Base-by-base conservation (phyloP, 2,113 vertebrate genomes). In the Pycnonotus jocosus region DNA sequence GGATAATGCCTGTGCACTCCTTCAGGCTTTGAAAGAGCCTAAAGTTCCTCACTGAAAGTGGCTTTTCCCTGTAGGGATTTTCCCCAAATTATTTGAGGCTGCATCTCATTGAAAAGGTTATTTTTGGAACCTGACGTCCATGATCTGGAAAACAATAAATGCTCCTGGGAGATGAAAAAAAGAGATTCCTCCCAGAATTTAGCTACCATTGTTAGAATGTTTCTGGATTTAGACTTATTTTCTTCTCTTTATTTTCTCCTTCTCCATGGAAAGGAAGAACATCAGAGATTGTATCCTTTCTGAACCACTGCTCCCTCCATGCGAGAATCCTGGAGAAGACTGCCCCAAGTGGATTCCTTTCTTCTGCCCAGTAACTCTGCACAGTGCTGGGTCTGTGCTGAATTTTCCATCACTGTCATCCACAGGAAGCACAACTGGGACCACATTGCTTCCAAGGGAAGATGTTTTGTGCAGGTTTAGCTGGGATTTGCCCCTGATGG, bases 261-360 rank as follows among this genome's bases (percentile, higher is more conserved):
- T 77, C 62, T 96, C 48, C 22, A 25, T 0, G 22, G 28, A 85
- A 90, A 97, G 97, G 94, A 94, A 84, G 95, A 88, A 83, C 92
- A 38, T 88, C 96, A 11, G 57, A 88, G 16, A 79, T 88, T 81
- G 97, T 98, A 98, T 98, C 97, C 97, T 97, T 98, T 92, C 48
- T 37, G 69, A 68, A 44, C 61, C 38, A 31, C 24, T 35, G 66
- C 22, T 42, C 40, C 25, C 42, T 78, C 57, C 19, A 2, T 9
- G 40, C 0, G 1, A 85, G 48, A 25, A 42, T 60, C 57, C 35
- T 45, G 15, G 11, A 62, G 42, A 44, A 48, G 68, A 19, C 16
- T 11, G 24, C n/a, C 54, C 60, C 66, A 44, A 22, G 22, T 1
- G 10, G 66, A 33, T 54, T 48, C 45, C 5, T 60, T 0, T 45